Conservation (phyloP, 2,797 vertebrate species). For the Clarias laeviceps region DNA sequence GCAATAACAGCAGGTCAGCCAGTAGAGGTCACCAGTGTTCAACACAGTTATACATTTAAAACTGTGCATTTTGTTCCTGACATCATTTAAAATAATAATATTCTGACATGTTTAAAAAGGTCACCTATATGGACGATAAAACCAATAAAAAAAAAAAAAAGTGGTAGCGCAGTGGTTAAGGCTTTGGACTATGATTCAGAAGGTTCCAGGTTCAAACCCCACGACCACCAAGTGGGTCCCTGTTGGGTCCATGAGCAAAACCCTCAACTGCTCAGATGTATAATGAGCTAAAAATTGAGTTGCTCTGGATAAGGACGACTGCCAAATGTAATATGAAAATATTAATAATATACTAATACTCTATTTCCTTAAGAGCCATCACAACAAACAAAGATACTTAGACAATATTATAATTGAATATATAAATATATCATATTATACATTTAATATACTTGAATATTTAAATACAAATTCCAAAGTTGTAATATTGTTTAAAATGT, state of each 20-base stretch:
- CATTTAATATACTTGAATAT: background rate
- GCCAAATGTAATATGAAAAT: no score
- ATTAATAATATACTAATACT: background rate
- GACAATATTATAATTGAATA: background rate
- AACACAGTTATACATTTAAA: background rate
- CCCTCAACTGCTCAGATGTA: no score
- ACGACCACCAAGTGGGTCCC: no score
- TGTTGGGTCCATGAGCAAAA: no score
- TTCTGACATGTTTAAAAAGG: background rate
- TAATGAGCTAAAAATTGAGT: no score
- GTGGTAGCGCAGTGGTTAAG: no score
- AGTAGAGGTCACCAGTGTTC: background rate
- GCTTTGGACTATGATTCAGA: no score
- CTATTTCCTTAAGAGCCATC: background rate
- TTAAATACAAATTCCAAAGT: background rate
- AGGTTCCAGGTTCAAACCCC: no score
- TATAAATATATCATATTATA: background rate
- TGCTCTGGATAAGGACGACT: no score
- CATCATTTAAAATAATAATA: background rate
- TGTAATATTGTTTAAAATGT: no score
- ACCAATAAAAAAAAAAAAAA: constrained; percentile 4
- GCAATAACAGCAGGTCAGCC: background rate
- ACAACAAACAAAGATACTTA: background rate
- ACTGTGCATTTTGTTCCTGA: background rate
- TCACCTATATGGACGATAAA: background rate